phyloP scores from a whole-genome alignment of 2,797 vertebrate genomes.

The Dicrostonyx torquatus region DNA sequence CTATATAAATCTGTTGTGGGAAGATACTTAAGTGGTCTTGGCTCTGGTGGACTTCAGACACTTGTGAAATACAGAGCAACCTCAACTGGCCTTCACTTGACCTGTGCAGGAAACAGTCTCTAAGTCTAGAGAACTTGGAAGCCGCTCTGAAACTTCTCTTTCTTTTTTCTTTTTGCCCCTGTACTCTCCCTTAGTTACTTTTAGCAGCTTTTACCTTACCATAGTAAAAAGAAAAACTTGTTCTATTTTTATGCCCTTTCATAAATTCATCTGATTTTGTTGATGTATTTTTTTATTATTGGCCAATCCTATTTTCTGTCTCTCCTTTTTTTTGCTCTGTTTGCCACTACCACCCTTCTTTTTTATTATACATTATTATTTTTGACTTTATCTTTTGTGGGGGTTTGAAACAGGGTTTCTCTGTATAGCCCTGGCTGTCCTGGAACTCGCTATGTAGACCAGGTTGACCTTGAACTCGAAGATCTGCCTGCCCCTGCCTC shows the following conservation, averaged over 20 bases:
- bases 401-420: background rate
- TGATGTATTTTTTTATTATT: background rate
- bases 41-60: background rate
- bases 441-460: background rate
- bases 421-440: background rate
- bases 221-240: background rate
- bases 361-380: background rate
- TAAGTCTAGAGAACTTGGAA: background rate
- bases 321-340: background rate
- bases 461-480: background rate
- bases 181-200: background rate
- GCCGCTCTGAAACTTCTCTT: background rate
- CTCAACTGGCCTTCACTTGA: background rate
- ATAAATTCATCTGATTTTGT: background rate
- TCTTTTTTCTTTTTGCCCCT: background rate
- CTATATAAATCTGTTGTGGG: background rate
- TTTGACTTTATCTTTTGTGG: background rate
- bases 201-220: background rate
- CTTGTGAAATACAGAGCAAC: background rate
- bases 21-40: background rate
- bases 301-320: background rate
- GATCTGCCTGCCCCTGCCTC: background rate
- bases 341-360: background rate
- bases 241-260: background rate
- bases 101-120: background rate